Conservation (phyloP, 1,140 invertebrate species). For the Asobara japonica region DNA sequence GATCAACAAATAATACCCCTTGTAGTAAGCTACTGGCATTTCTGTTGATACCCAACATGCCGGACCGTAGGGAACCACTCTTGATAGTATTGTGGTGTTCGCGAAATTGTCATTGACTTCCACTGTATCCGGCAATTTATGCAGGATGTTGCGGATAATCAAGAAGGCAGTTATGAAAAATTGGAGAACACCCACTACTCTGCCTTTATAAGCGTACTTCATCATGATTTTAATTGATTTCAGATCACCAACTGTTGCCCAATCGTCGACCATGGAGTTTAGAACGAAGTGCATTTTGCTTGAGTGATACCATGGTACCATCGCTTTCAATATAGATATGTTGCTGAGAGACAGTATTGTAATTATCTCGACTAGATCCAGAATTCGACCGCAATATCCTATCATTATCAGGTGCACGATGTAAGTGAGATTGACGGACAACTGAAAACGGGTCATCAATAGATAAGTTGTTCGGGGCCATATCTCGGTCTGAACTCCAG, state of each 20-base stretch:
- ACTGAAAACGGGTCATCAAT: neutral
- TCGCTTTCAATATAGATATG: neutral
- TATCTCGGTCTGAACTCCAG: too few species aligned
- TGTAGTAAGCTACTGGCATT: neutral
- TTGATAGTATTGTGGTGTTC: neutral
- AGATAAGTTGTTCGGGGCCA: too few species aligned
- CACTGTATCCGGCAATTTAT: neutral
- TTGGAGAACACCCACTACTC: neutral
- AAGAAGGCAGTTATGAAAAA: neutral
- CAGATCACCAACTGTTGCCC: neutral
- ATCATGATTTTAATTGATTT: neutral
- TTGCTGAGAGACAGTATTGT: neutral
- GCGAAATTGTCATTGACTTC: neutral
- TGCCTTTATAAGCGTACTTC: neutral
- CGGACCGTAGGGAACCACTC: conserved; percentile 13
- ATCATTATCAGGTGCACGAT: neutral
- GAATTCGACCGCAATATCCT: neutral
- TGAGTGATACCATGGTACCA: neutral
- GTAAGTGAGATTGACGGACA: neutral
- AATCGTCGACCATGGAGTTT: neutral
- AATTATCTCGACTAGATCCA: neutral
- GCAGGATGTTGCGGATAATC: neutral
- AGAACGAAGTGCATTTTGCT: neutral
- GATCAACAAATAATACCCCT: neutral
- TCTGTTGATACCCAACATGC: conserved; percentile 4